phyloP scores from a whole-genome alignment of 2,888 invertebrate species.

The Bombylius discolor region DNA sequence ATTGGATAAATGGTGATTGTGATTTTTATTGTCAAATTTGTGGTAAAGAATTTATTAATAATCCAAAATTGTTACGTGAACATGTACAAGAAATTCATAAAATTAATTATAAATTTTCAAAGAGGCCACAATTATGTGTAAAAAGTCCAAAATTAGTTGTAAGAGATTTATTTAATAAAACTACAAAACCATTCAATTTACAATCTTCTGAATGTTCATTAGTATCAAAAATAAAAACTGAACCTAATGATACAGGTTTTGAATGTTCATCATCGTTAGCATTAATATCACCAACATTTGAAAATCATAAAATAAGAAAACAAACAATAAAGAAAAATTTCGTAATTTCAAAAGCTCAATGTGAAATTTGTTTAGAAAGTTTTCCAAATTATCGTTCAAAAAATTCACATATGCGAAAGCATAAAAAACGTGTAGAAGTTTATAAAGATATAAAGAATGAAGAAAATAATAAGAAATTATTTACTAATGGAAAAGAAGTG shows the following conservation, averaged over 20 bases:
- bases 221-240: background rate
- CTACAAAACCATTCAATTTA: background rate
- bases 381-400: slow-evolving; percentile 23
- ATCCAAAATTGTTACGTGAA: slow-evolving; percentile 22
- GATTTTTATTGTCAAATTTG: slow-evolving; percentile 26
- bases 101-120: slow-evolving; percentile 19
- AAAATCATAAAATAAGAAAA: background rate
- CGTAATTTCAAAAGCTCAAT: slow-evolving; percentile 14
- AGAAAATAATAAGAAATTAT: too few species aligned
- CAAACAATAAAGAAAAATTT: background rate
- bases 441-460: too few species aligned
- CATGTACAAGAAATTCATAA: slow-evolving; percentile 23
- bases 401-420: slow-evolving; percentile 27
- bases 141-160: background rate
- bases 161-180: background rate
- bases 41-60: slow-evolving; percentile 22
- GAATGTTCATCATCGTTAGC: background rate
- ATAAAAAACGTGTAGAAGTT: slow-evolving; percentile 14
- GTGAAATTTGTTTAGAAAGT: slow-evolving; percentile 20
- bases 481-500: too few species aligned
- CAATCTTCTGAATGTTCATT: background rate
- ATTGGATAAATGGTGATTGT: slow-evolving; percentile 24
- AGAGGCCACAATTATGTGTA: background rate
- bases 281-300: background rate
- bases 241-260: background rate